Percentiles rank a stretch among this genome's conserved stretches.
Evolutionary conservation across 2,113 vertebrate genomes (phyloP).

Genomic region (Anthoscopus minutus): DNA sequence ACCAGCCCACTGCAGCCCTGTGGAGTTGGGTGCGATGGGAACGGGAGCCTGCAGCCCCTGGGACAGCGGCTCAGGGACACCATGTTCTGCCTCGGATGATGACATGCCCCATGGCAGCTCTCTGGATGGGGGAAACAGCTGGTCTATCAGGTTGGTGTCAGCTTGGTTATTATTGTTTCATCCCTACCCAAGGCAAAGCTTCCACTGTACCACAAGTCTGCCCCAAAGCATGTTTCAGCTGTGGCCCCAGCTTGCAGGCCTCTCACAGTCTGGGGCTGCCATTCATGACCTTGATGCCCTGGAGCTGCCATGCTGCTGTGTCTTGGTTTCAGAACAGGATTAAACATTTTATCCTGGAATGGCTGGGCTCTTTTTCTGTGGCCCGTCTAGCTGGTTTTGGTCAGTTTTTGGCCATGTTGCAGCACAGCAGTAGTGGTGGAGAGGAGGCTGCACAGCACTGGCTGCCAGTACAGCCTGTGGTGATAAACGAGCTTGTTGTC

Average conservation of each 20-base stretch:
- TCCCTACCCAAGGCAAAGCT: background rate
- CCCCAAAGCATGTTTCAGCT: fast-evolving
- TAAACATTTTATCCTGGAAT: background rate
- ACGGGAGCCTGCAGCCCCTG: background rate
- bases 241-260: background rate
- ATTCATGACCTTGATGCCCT: background rate
- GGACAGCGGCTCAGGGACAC: background rate
- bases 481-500: background rate
- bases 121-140: constrained; percentile 56
- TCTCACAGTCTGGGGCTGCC: fast-evolving
- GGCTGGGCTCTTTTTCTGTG: background rate
- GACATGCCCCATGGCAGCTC: background rate
- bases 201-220: fast-evolving
- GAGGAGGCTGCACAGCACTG: background rate
- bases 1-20: fast-evolving
- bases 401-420: background rate
- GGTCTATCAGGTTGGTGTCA: constrained; percentile 82
- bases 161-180: fast-evolving
- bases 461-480: background rate
- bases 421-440: background rate
- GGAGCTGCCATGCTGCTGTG: background rate
- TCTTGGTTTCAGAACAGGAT: background rate
- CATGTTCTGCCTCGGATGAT: constrained; percentile 16
- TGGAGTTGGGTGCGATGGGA: fast-evolving
- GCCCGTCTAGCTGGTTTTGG: background rate